These are phyloP conservation scores for Micromys minutus DNA, from an alignment of 2,113 vertebrate species.

Conservation along the genomic window DNA sequence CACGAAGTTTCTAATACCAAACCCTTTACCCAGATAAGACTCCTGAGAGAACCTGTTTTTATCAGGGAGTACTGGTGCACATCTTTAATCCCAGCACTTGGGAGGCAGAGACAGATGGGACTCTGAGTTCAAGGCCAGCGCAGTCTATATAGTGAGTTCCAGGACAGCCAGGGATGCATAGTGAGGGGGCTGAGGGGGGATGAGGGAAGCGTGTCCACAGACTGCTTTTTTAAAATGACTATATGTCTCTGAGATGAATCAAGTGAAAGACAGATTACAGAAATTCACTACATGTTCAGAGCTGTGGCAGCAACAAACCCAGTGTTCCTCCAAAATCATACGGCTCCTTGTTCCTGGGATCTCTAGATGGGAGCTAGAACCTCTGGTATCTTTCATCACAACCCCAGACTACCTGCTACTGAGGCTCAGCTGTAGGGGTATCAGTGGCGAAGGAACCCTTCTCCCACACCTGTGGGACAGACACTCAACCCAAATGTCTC, in stretches of 20 bases:
- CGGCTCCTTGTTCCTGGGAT: background rate
- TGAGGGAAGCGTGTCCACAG: too few species aligned
- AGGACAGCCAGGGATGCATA: background rate
- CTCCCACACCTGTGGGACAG: background rate
- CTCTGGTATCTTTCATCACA: background rate
- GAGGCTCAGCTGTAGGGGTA: background rate
- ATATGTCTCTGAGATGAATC: background rate
- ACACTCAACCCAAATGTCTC: background rate
- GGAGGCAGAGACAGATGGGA: background rate
- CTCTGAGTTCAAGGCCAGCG: background rate
- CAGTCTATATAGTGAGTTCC: background rate
- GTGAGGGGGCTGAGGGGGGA: background rate
- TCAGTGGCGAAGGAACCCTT: background rate
- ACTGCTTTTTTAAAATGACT: background rate
- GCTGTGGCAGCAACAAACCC: background rate
- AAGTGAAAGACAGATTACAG: background rate
- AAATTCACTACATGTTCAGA: background rate
- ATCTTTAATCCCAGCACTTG: background rate
- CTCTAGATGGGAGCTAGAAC: background rate
- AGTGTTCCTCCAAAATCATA: background rate
- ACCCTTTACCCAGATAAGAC: background rate
- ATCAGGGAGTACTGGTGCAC: background rate
- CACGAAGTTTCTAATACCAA: background rate
- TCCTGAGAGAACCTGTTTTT: background rate
- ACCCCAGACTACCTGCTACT: too few species aligned